These are phyloP conservation scores for Drosophila mulleri DNA, from an alignment of 2,888 invertebrate species.

Conservation along the genomic window DNA sequence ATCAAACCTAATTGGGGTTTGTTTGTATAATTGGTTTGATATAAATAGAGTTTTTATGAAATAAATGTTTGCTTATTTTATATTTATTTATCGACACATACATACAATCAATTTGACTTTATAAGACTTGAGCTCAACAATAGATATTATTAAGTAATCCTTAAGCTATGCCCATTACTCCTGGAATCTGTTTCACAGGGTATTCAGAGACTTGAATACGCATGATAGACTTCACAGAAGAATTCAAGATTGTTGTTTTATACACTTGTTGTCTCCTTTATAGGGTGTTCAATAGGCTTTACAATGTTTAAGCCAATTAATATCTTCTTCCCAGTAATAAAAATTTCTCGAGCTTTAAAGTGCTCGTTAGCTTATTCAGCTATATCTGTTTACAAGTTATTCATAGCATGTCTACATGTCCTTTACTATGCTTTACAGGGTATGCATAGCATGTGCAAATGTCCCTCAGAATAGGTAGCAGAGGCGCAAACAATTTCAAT, in stretches of 20 bases:
- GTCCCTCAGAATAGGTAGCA: neutral
- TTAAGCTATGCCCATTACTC: too few species aligned
- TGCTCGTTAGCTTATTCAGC: neutral
- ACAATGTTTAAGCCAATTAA: neutral
- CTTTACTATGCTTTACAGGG: neutral
- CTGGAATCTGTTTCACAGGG: too few species aligned
- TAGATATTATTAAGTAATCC: too few species aligned
- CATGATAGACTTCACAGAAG: neutral
- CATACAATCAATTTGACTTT: neutral
- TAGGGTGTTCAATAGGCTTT: neutral
- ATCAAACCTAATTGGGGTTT: neutral
- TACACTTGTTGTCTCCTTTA: neutral
- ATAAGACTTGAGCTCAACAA: too few species aligned
- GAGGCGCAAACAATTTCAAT: constrained; percentile 29
- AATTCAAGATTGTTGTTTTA: neutral
- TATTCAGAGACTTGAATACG: too few species aligned
- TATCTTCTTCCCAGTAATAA: neutral
- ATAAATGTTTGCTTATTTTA: neutral
- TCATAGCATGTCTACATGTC: neutral
- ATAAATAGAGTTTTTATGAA: constrained; percentile 24
- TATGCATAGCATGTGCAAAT: neutral
- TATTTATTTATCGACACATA: neutral
- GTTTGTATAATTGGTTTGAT: constrained; percentile 3
- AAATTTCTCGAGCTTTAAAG: neutral
- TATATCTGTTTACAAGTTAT: neutral